phyloP scores from a whole-genome alignment of 2,888 invertebrate species.

The Atethmia centrago region DNA sequence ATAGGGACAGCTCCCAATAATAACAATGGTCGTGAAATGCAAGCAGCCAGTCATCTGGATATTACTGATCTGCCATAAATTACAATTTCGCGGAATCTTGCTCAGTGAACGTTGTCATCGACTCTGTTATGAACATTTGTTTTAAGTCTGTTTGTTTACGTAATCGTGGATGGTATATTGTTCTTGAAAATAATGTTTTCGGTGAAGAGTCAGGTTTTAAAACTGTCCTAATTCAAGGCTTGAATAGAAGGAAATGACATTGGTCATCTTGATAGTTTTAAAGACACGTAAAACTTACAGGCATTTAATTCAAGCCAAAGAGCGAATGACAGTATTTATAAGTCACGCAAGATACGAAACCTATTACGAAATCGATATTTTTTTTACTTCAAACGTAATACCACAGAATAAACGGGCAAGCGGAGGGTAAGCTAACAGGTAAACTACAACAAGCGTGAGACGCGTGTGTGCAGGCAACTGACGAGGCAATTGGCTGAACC shows the following conservation, averaged over 20 bases:
- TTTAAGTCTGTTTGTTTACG: neutral
- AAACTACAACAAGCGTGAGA: too few relatives aligned
- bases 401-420: too few relatives aligned
- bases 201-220: neutral
- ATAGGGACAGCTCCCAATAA: conserved; percentile 5
- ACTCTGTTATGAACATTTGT: neutral
- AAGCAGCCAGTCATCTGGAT: conserved; percentile 43
- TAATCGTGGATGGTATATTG: neutral
- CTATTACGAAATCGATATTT: too few relatives aligned
- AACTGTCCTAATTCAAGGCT: too few relatives aligned
- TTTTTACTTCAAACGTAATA: neutral
- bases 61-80: conserved; percentile 43
- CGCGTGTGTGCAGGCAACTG: too few relatives aligned
- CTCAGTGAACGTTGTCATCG: conserved; percentile 25
- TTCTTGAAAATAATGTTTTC: neutral
- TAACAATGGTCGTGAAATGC: conserved; percentile 6
- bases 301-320: neutral
- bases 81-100: conserved; percentile 37
- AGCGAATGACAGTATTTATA: too few relatives aligned
- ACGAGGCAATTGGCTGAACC: too few relatives aligned
- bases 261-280: too few relatives aligned
- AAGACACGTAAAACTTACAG: too few relatives aligned
- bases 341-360: too few relatives aligned
- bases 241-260: too few relatives aligned
- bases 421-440: too few relatives aligned